Base-by-base conservation (phyloP, 2,113 vertebrate species). In the Oncorhynchus keta region DNA sequence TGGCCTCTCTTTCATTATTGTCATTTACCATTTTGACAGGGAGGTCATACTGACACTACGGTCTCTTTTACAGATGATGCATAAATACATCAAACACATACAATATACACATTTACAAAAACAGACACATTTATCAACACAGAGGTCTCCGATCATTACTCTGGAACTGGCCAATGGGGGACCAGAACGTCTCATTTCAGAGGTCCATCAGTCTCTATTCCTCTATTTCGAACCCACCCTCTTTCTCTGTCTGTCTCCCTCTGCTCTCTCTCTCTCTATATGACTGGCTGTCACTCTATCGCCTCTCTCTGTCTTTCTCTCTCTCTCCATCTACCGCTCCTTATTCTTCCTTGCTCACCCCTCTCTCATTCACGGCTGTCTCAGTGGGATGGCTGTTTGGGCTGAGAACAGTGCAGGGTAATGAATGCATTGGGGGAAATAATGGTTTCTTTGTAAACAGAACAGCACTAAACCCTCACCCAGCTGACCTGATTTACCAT, bases 401-500 rank as follows among this genome's bases (percentile, higher is more conserved):
- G 8, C 74, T 72, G 76, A 75, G 51, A 62, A n/a, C 59, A 62
- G 59, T 11, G 7, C 59, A 7, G 83, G 69, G 76, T 79, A 80
- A 83, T 79, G 81, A 68, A 67, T 75, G 78, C 7, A 45, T 79
- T 26, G 13, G 3, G 70, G 5, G 22, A 45, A 4, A 16, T 51
- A 70, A 65, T 80, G 79, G 65, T 74, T 70, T 85, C 73, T 70
- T 76, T 82, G 78, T 81, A 76, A 55, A 76, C 32, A 69, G 18
- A 55, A 55, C 13, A 55, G 4, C 61, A 24, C 78, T 80, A 51
- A 85, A 81, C 81, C 77, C 73, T 55, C 28, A 83, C 76, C 70
- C 73, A 45, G 75, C 76, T 83, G 84, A 78, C 74, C 83, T 86
- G 81, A 81, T 79, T 86, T 83, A 75, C 59, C 74, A 55, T 72